Base-by-base conservation (phyloP, 2,888 invertebrate species). In the Yponomeuta evonymella region DNA sequence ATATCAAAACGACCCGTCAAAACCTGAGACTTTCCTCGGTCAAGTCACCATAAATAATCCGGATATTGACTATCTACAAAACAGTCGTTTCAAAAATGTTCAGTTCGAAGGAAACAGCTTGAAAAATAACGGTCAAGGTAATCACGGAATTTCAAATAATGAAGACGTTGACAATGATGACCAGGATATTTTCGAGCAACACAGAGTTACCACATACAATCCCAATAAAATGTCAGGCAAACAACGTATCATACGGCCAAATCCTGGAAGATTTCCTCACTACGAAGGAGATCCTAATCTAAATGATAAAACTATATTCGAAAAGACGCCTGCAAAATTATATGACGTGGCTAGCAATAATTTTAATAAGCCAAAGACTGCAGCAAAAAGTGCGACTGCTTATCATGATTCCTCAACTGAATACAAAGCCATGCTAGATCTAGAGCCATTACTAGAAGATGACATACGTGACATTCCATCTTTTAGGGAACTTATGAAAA, bases 41-140 rank as follows among this genome's bases (percentile, higher is more conserved):
- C 93, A 94, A 86, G 94, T 94, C 67, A 94, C 94, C 29, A 86
- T 94, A 72, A 93, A 94, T 77, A 94, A 93, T 81, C 94, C 94
- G 23, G 94, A 93, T 77, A 89, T 92, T 72, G 89, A 92, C 74
- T 89, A 88, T 75, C 81, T 89, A 73, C 88, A 90, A 80, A 89
- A 89, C 72, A 89, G 76, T 74, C 83, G 90, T 75, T 92, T 89
- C 76, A 90, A 90, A 78, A 90, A 87, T 75, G 83, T 89, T 75
- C 90, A 89, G 65, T 92, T 92, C 75, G 91, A 92, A 78, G 84
- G 87, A n/a, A 92, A 93, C 72, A 92, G 92, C 73, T 80, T 93
- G 69, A 92, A 92, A 78, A 89, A 83, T 75, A 88, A 90, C 72
- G 87, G 88, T 6, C 87, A 90, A 76, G 88, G 81, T 74, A 90